These are phyloP conservation scores for Drepanosiphum platanoidis DNA, from an alignment of 2,888 invertebrate species.

Conservation along the genomic window DNA sequence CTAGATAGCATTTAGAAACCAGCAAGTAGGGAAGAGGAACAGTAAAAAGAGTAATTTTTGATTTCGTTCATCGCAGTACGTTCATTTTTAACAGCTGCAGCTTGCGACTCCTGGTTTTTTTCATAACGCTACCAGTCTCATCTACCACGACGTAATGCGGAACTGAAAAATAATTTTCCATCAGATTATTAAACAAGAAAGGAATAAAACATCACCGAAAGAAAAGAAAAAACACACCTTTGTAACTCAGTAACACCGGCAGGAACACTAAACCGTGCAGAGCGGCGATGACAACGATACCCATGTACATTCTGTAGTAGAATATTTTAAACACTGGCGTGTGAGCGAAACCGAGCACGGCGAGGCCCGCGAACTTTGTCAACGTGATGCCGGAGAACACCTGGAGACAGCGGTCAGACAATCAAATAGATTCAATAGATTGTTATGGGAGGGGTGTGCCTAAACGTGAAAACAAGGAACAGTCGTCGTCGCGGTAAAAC, in stretches of 20 bases:
- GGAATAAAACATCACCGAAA: too few species aligned
- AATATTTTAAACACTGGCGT: constrained; percentile 96
- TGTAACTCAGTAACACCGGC: constrained; percentile 95
- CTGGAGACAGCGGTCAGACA: too few species aligned
- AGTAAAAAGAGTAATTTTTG: background rate
- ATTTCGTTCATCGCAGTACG: constrained; percentile 2
- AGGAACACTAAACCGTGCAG: constrained; percentile 97
- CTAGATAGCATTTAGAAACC: too few species aligned
- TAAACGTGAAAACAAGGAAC: too few species aligned
- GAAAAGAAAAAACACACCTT: constrained; percentile 74
- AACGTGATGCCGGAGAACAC: constrained; percentile 96
- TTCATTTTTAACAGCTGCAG: constrained; percentile 33
- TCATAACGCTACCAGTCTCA: background rate
- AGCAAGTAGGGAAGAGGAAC: too few species aligned
- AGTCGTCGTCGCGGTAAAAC: too few species aligned
- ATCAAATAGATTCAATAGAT: too few species aligned
- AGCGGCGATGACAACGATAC: constrained; percentile 96
- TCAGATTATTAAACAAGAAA: too few species aligned
- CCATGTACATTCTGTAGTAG: constrained; percentile 97
- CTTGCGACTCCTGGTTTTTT: constrained; percentile 1
- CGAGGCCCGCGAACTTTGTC: constrained; percentile 97
- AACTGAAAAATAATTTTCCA: constrained; percentile 21
- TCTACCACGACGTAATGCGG: background rate
- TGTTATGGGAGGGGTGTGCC: too few species aligned
- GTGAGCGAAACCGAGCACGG: constrained; percentile 95